phyloP scores from a whole-genome alignment of 2,797 vertebrate species.

The Botia kubotai region DNA sequence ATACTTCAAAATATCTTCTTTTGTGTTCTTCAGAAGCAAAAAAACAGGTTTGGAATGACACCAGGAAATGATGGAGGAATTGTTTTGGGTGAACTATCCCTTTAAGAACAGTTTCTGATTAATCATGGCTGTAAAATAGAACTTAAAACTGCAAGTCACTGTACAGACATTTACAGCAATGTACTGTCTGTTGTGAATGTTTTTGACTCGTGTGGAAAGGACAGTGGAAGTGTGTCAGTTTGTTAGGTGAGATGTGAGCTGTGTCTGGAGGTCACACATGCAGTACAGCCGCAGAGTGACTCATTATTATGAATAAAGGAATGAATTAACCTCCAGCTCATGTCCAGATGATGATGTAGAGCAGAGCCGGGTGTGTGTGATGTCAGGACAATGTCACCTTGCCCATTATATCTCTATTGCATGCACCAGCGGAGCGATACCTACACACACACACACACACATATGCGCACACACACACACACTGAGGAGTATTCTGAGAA shows the following conservation, averaged over 20 bases:
- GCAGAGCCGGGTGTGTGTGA: constrained; percentile 19
- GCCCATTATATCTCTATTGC: constrained; percentile 36
- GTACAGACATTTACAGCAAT: background rate
- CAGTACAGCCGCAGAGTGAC: constrained; percentile 10
- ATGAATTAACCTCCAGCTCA: constrained; percentile 27
- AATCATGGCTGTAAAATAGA: background rate
- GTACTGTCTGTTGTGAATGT: background rate
- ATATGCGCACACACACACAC: constrained; percentile 26
- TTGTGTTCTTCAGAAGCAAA: too few species aligned
- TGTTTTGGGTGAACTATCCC: background rate
- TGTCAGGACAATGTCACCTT: constrained; percentile 54
- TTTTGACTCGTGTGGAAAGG: constrained; percentile 1
- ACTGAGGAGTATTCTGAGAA: background rate
- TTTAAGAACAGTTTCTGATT: background rate
- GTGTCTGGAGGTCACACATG: constrained; percentile 13
- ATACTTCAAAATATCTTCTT: too few species aligned
- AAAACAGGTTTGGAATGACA: too few species aligned
- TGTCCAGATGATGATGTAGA: constrained; percentile 49
- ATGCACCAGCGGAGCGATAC: constrained; percentile 38
- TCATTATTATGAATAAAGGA: constrained; percentile 49
- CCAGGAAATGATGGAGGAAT: background rate
- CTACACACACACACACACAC: constrained; percentile 22
- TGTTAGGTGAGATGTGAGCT: background rate
- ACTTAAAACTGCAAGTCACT: background rate
- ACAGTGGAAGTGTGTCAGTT: background rate